Conservation (phyloP, 2,888 invertebrate species). For the Apamea monoglypha region DNA sequence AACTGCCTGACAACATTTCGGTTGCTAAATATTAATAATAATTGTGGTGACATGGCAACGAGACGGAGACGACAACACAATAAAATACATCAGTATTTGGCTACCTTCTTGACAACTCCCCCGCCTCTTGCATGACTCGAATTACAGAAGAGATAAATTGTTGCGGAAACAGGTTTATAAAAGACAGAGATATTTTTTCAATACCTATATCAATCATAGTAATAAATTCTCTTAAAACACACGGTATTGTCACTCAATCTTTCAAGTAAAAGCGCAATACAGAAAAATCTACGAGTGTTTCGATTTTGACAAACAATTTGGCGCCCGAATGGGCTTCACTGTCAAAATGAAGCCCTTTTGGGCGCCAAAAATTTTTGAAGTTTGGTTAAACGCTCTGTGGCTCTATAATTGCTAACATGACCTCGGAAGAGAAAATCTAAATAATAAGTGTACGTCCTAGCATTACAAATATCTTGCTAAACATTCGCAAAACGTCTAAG, state of each 20-base stretch:
- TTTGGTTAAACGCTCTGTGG: neutral
- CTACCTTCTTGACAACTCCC: neutral
- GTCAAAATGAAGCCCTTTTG: neutral
- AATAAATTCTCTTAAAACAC: neutral
- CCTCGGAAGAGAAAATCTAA: neutral
- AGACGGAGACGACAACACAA: neutral
- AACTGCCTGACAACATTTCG: neutral
- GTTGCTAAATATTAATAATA: neutral
- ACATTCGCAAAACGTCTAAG: conserved; percentile 4
- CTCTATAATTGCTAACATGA: neutral
- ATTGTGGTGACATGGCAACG: conserved; percentile 7
- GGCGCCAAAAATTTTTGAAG: neutral
- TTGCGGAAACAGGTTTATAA: neutral
- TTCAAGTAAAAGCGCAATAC: neutral
- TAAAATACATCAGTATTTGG: neutral
- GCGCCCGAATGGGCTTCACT: neutral
- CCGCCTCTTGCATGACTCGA: neutral
- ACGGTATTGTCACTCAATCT: neutral
- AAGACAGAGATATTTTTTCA: neutral
- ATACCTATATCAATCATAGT: neutral
- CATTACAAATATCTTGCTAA: conserved; percentile 7
- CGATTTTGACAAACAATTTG: neutral
- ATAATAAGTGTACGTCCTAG: neutral
- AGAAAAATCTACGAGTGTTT: neutral
- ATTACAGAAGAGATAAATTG: neutral